Percentiles rank a stretch among this genome's conserved stretches.
Evolutionary conservation across 2,113 vertebrate genomes (phyloP).

Genomic region (Phaethornis superciliosus): DNA sequence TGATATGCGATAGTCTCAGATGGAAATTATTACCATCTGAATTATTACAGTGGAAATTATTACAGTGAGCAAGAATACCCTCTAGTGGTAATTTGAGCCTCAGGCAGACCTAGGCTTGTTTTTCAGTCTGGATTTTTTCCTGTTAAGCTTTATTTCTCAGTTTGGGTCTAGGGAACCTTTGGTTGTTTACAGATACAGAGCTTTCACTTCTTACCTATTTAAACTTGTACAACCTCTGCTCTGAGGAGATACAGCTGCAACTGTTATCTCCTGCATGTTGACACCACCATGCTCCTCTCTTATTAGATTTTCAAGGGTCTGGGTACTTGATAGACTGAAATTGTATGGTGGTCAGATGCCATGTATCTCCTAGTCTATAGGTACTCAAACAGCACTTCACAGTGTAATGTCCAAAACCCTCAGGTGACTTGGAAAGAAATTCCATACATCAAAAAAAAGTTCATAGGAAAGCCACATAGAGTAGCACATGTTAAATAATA

Average conservation of each 20-base stretch:
- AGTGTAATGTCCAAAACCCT: not conserved
- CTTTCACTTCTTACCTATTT: not conserved
- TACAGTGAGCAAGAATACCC: not conserved
- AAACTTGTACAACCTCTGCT: not conserved
- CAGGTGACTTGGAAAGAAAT: conserved; percentile 24
- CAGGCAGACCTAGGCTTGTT: not conserved
- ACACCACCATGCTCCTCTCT: not conserved
- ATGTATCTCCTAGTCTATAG: not conserved
- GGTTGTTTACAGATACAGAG: not conserved
- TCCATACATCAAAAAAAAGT: not conserved
- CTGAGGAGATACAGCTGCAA: not conserved
- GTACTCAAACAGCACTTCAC: not conserved
- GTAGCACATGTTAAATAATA: not conserved
- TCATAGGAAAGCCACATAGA: not conserved
- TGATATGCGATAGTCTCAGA: fast-evolving
- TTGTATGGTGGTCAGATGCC: not conserved
- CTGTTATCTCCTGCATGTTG: fast-evolving
- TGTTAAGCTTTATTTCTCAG: not conserved
- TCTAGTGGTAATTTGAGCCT: not conserved
- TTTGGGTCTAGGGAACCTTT: not conserved
- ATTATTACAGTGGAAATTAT: not conserved
- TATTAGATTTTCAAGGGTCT: not conserved
- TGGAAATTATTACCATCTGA: not conserved
- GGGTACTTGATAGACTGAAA: not conserved
- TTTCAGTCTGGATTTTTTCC: not conserved